Evolutionary conservation across 2,797 vertebrate species (phyloP).

Genomic region (Periophthalmus magnuspinnatus): DNA sequence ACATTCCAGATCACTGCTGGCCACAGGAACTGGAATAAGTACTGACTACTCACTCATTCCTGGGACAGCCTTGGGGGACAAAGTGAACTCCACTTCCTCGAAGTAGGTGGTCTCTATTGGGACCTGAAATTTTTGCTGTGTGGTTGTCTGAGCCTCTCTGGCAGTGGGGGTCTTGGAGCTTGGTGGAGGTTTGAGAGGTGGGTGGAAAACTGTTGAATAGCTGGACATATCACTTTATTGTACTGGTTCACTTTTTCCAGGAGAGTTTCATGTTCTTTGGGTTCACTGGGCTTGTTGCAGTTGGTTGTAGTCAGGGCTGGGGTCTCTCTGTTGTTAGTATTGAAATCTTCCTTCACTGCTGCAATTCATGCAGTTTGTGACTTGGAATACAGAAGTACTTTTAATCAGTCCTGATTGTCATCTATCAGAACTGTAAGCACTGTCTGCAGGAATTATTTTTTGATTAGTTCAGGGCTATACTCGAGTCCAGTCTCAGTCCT

Average conservation of each 20-base stretch:
- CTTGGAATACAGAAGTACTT: too few species aligned
- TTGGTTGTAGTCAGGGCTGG: background rate
- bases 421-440: too few species aligned
- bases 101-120: background rate
- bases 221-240: background rate
- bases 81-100: background rate
- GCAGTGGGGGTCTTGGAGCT: background rate
- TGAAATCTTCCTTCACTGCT: too few species aligned
- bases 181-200: background rate
- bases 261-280: background rate
- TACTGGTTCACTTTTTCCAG: background rate
- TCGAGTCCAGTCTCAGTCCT: too few species aligned
- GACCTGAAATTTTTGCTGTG: background rate
- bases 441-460: too few species aligned
- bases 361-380: too few species aligned
- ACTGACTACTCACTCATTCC: constrained; percentile 10
- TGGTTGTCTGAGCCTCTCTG: background rate
- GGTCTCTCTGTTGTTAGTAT: too few species aligned
- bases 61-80: constrained; percentile 1
- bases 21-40: background rate
- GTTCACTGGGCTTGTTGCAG: background rate
- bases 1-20: background rate
- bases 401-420: too few species aligned
- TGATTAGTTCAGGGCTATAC: too few species aligned
- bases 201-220: background rate